phyloP scores from a whole-genome alignment of 2,797 vertebrate genomes.

The Pampus argenteus region DNA sequence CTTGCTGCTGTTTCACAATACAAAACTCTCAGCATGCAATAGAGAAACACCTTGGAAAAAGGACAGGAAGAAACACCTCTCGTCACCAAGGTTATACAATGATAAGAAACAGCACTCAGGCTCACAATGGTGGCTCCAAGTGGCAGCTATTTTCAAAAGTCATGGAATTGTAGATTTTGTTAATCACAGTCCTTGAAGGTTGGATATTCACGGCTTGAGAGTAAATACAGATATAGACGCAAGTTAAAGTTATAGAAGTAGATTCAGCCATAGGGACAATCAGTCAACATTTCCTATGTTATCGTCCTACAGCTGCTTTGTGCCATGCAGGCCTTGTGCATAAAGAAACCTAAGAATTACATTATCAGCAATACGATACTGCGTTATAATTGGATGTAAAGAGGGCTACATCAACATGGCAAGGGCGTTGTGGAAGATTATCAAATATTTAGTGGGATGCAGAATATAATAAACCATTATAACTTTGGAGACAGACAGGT shows the following conservation, averaged over 20 bases:
- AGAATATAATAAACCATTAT: not conserved
- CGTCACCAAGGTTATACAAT: slow-evolving; percentile 84
- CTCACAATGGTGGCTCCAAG: slow-evolving; percentile 74
- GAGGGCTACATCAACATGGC: slow-evolving; percentile 22
- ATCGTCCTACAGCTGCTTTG: slow-evolving; percentile 22
- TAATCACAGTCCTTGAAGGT: slow-evolving; percentile 61
- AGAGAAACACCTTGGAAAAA: slow-evolving; percentile 80
- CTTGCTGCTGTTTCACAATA: slow-evolving; percentile 65
- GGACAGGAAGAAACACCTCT: slow-evolving; percentile 75
- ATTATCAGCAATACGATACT: slow-evolving; percentile 9
- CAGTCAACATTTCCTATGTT: slow-evolving; percentile 34
- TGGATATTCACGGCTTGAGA: slow-evolving; percentile 44
- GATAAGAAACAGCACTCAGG: slow-evolving; percentile 80
- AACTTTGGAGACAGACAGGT: not conserved
- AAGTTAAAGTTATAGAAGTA: slow-evolving; percentile 43
- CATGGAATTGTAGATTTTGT: slow-evolving; percentile 71
- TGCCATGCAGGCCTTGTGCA: slow-evolving; percentile 34
- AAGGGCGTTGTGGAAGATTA: slow-evolving; percentile 4
- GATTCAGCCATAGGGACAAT: slow-evolving; percentile 38
- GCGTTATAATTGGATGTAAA: slow-evolving; percentile 19
- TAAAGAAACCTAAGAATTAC: slow-evolving; percentile 19
- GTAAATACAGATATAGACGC: slow-evolving; percentile 48
- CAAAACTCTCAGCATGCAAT: slow-evolving; percentile 71
- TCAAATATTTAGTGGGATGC: slow-evolving; percentile 19
- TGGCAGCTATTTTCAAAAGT: slow-evolving; percentile 73